phyloP scores from a whole-genome alignment of 2,797 vertebrate genomes.

The Sebastes minor region DNA sequence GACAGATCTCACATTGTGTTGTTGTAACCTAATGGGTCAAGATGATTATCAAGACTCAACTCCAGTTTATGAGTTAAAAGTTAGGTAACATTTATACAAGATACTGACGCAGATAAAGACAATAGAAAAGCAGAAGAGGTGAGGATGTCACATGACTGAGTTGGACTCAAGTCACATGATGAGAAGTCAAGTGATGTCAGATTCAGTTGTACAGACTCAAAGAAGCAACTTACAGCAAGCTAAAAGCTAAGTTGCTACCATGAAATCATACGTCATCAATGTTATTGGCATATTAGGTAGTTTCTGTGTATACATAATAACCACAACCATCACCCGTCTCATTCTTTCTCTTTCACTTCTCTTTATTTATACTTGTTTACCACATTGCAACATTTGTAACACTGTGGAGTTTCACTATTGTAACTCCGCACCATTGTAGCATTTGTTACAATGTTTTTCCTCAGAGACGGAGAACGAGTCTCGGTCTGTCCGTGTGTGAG shows the following conservation, averaged over 20 bases:
- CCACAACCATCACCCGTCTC: neutral
- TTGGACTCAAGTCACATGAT: neutral
- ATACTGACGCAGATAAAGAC: neutral
- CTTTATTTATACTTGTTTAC: neutral
- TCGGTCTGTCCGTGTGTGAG: neutral
- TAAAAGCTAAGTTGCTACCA: neutral
- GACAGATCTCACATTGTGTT: neutral
- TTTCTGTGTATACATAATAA: neutral
- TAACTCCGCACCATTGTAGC: neutral
- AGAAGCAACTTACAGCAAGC: neutral
- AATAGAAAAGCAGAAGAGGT: neutral
- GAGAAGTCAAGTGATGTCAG: neutral
- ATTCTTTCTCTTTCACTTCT: constrained; percentile 11
- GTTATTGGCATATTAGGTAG: neutral
- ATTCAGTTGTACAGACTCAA: neutral
- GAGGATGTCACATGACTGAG: neutral
- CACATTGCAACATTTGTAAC: neutral
- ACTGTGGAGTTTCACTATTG: neutral
- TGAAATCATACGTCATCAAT: neutral
- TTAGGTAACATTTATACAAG: neutral
- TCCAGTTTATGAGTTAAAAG: neutral
- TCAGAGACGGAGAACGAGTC: neutral
- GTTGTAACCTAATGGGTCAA: neutral
- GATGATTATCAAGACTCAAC: neutral
- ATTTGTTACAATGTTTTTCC: neutral